Percentiles rank a stretch among this genome's conserved stretches.
Conservation (phyloP, 2,888 invertebrate species). For the Athripsodes cinereus region DNA sequence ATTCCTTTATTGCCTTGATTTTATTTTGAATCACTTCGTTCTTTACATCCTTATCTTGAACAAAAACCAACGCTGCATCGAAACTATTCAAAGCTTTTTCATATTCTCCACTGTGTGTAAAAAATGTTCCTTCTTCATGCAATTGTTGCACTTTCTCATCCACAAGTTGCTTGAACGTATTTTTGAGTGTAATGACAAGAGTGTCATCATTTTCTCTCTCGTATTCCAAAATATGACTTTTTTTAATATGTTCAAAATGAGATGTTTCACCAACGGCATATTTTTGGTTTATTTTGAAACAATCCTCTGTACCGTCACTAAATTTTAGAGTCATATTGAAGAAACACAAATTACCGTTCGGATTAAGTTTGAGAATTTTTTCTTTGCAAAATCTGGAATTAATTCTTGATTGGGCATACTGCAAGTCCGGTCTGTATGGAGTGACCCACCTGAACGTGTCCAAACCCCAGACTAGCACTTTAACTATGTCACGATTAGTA, state of each 20-base stretch:
- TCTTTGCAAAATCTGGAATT: not conserved
- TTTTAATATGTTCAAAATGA: not conserved
- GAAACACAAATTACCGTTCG: not conserved
- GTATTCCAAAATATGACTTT: not conserved
- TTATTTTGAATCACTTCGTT: not conserved
- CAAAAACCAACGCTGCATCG: not conserved
- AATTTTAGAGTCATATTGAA: not conserved
- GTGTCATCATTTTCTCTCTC: not conserved
- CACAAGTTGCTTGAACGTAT: not conserved
- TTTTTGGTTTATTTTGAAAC: constrained; percentile 1
- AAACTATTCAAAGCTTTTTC: not conserved
- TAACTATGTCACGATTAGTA: not conserved
- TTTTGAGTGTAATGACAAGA: not conserved
- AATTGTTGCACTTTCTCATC: not conserved
- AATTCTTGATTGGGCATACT: not conserved
- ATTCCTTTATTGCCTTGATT: not conserved
- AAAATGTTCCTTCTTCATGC: not conserved
- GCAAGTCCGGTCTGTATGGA: not conserved
- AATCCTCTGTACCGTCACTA: not conserved
- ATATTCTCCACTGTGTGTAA: not conserved
- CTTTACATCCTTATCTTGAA: not conserved
- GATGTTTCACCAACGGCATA: not conserved
- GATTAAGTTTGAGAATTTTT: not conserved
- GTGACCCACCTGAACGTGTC: not conserved
- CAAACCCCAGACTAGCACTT: not conserved